These are phyloP conservation scores for Pandemis cinnamomeana DNA, from an alignment of 2,888 invertebrate species.

Conservation along the genomic window DNA sequence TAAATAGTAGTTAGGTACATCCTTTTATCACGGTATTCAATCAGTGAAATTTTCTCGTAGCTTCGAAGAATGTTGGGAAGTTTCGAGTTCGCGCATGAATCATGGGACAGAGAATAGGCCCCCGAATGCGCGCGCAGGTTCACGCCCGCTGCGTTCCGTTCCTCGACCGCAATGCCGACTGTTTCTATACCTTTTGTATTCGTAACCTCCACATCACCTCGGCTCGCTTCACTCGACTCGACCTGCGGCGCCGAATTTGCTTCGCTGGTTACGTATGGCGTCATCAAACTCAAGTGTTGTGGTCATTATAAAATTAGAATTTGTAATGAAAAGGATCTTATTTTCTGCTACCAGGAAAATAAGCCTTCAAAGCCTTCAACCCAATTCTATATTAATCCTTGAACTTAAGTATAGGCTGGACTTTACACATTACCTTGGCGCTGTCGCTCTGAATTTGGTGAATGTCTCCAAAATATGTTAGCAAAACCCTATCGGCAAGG, in stretches of 20 bases:
- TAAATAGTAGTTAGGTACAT: neutral
- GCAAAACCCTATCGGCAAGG: neutral
- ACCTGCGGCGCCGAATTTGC: constrained; percentile 57
- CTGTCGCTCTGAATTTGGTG: neutral
- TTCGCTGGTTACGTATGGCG: constrained; percentile 54
- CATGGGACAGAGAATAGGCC: constrained; percentile 57
- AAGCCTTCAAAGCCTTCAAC: constrained; percentile 6
- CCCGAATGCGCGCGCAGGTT: constrained; percentile 56
- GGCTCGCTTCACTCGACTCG: constrained; percentile 45
- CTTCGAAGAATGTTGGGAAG: constrained; percentile 1
- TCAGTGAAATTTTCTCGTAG: constrained; percentile 6
- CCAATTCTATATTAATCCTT: neutral
- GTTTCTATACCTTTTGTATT: constrained; percentile 71
- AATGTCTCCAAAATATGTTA: neutral
- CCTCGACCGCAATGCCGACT: constrained; percentile 68
- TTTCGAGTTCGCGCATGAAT: constrained; percentile 21
- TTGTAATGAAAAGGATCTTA: neutral
- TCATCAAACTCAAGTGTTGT: constrained; percentile 3
- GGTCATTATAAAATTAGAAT: neutral
- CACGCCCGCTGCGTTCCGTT: constrained; percentile 69
- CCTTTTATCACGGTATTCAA: neutral
- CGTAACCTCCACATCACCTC: constrained; percentile 73
- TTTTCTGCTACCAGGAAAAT: neutral
- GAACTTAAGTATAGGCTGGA: neutral
- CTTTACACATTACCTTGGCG: neutral